These are phyloP conservation scores for Leptoclinus maculatus DNA, from an alignment of 2,797 vertebrate genomes.

Conservation along the genomic window DNA sequence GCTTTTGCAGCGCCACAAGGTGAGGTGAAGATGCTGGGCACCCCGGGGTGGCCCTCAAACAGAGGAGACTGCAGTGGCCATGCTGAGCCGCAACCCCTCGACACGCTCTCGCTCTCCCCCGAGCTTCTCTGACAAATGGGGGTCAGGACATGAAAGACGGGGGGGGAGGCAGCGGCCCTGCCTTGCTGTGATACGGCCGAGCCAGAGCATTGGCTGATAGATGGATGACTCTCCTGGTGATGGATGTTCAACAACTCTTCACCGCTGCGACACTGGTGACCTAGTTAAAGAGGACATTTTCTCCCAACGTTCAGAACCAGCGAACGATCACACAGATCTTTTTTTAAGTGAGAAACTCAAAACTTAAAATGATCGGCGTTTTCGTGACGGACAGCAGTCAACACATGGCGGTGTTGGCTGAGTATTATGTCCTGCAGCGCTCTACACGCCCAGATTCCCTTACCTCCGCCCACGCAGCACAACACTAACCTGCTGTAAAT, in stretches of 20 bases:
- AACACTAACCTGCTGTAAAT: slow-evolving; percentile 80
- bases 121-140: slow-evolving; percentile 68
- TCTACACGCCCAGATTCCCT: slow-evolving; percentile 45
- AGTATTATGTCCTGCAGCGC: slow-evolving; percentile 38
- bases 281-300: slow-evolving; percentile 72
- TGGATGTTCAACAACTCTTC: slow-evolving; percentile 72
- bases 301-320: slow-evolving; percentile 33
- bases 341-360: background rate
- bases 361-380: background rate
- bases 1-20: slow-evolving; percentile 25
- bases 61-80: slow-evolving; percentile 34
- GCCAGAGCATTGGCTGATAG: slow-evolving; percentile 66
- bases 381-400: slow-evolving; percentile 1
- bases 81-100: slow-evolving; percentile 39
- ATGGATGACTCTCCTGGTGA: slow-evolving; percentile 75
- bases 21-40: slow-evolving; percentile 30
- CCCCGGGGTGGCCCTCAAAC: slow-evolving; percentile 24
- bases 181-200: slow-evolving; percentile 58
- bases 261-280: slow-evolving; percentile 63
- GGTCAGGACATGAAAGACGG: slow-evolving; percentile 61
- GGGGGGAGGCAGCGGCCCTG: slow-evolving; percentile 48
- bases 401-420: slow-evolving; percentile 2
- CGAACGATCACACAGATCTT: slow-evolving; percentile 4
- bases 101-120: slow-evolving; percentile 39
- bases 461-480: slow-evolving; percentile 50